These are phyloP conservation scores for Hemitrygon akajei DNA, from an alignment of 2,797 vertebrate species.

Conservation along the genomic window DNA sequence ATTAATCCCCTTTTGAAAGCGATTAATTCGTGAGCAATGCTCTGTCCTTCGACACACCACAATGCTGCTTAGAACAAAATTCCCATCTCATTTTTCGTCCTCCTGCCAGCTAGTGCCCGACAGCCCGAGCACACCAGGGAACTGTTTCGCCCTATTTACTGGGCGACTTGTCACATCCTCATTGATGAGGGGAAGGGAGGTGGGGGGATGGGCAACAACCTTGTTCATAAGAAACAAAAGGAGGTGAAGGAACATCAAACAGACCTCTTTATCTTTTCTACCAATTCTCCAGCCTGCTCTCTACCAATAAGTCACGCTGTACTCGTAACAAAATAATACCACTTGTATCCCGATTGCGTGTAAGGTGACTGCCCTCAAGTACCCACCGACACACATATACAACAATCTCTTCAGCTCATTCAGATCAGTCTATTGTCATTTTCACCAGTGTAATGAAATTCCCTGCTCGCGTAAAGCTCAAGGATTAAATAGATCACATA, in stretches of 20 bases:
- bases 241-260: not conserved
- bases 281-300: too few species aligned
- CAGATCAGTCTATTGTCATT: too few species aligned
- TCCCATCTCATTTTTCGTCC: not conserved
- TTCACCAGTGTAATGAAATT: too few species aligned
- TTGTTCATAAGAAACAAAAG: not conserved
- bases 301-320: not conserved
- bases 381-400: not conserved
- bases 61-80: not conserved
- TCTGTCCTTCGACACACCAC: not conserved
- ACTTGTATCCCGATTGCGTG: not conserved
- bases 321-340: not conserved
- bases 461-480: too few species aligned
- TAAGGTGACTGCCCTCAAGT: not conserved
- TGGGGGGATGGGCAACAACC: not conserved
- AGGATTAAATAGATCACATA: too few species aligned
- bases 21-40: not conserved
- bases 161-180: constrained; percentile 1
- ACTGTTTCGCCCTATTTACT: too few species aligned
- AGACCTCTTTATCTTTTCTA: not conserved
- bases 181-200: not conserved
- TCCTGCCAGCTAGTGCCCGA: not conserved
- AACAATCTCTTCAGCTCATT: not conserved
- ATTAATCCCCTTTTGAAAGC: not conserved
- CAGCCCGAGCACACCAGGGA: not conserved